Conservation (phyloP, 2,888 invertebrate genomes). For the Orthosia gothica region DNA sequence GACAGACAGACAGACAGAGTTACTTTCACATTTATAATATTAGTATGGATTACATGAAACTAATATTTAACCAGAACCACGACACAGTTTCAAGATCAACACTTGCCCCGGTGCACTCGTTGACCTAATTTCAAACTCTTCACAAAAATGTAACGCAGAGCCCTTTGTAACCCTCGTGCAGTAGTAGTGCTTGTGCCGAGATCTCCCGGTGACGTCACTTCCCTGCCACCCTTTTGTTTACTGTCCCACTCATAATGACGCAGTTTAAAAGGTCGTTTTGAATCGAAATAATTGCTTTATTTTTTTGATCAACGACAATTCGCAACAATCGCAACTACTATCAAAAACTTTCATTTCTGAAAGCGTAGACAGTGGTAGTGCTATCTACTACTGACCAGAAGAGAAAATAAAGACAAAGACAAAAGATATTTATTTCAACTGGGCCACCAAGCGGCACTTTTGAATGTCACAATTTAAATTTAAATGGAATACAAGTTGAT, state of each 20-base stretch:
- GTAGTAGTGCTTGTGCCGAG: slow-evolving; percentile 8
- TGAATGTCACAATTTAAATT: too few species aligned
- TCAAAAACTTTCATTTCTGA: background rate
- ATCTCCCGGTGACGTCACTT: slow-evolving; percentile 56
- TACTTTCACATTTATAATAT: too few species aligned
- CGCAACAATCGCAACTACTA: too few species aligned
- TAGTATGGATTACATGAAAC: too few species aligned
- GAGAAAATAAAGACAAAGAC: background rate
- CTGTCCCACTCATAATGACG: slow-evolving; percentile 27
- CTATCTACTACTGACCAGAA: background rate
- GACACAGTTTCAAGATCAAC: slow-evolving; percentile 34
- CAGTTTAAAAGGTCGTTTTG: slow-evolving; percentile 1
- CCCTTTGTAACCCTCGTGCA: slow-evolving; percentile 57
- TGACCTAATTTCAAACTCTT: slow-evolving; percentile 69
- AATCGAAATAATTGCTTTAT: slow-evolving; percentile 22
- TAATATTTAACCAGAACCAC: background rate
- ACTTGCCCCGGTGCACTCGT: slow-evolving; percentile 32
- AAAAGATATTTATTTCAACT: too few species aligned
- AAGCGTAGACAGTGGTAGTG: background rate
- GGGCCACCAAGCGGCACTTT: too few species aligned
- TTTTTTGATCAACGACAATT: slow-evolving; percentile 5
- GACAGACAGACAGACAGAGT: too few species aligned
- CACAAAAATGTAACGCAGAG: slow-evolving; percentile 54
- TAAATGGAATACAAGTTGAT: too few species aligned
- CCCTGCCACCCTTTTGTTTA: slow-evolving; percentile 50